Percentiles rank a stretch among this genome's conserved stretches.
These are phyloP conservation scores for Merodon equestris DNA, from an alignment of 2,888 invertebrate genomes.

Conservation along the genomic window DNA sequence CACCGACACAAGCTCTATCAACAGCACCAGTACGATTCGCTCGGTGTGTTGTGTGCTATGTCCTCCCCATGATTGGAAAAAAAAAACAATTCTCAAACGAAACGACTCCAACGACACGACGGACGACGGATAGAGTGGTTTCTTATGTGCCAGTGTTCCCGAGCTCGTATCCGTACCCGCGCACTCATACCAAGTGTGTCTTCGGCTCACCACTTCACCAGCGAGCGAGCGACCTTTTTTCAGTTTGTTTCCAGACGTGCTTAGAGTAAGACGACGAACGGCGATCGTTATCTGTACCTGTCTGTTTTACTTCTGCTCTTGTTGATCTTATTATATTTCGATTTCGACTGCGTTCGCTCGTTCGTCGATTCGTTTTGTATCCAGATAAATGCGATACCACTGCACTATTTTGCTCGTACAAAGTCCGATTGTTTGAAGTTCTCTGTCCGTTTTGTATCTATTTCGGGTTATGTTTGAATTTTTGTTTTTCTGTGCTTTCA, in stretches of 20 bases:
- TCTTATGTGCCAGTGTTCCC: no score
- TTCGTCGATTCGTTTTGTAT: constrained; percentile 30
- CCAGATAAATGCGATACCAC: constrained; percentile 45
- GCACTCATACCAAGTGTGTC: background rate
- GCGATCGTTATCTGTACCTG: constrained; percentile 17
- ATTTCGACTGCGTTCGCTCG: background rate
- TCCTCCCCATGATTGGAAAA: constrained; percentile 24
- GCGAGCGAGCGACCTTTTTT: constrained; percentile 64
- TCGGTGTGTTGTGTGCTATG: constrained; percentile 25
- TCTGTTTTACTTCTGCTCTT: constrained; percentile 1
- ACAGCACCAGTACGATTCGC: constrained; percentile 26
- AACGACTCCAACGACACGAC: constrained; percentile 8
- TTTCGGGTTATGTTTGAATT: background rate
- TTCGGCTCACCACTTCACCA: background rate
- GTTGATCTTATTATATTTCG: no score
- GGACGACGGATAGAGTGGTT: no score
- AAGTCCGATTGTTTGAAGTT: constrained; percentile 16
- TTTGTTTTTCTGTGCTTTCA: constrained; percentile 16
- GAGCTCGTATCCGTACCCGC: background rate
- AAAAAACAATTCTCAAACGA: constrained; percentile 22
- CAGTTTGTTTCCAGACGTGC: constrained; percentile 67
- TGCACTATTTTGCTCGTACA: constrained; percentile 35
- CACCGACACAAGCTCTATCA: constrained; percentile 18
- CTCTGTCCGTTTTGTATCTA: constrained; percentile 20
- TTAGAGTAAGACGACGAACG: constrained; percentile 61